Base-by-base conservation (phyloP, 2,113 vertebrate genomes). In the Nansenia antarctica region DNA sequence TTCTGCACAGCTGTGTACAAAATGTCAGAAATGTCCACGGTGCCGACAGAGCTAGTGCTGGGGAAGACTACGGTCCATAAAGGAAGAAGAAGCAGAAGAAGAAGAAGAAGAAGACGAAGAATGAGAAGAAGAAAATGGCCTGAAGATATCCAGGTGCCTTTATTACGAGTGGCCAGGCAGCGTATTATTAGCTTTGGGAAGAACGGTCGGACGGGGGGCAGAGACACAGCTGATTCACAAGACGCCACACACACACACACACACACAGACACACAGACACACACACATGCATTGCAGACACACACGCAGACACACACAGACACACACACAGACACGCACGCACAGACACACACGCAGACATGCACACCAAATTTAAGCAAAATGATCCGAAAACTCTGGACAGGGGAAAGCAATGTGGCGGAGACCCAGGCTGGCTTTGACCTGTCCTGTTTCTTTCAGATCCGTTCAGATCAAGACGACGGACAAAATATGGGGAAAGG, bases 1-100 rank as follows among this genome's bases (percentile, higher is more conserved):
- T 49, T 83, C 69, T 65, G 67, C 72, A 71, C 74, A 68, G 71
- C 15, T 47, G 27, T 69, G 72, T 62, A 68, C 31, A 66, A 75
- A 77, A 75, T 75, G 52, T 65, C 76, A 64, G 62, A 78, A 79
- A 75, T 70, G 59, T 31, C 64, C 49, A 58, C 15, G 22, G 7
- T 18, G 9, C 18, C 15, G 45, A 47, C 3, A 18, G 15, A 12
- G 45, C n/a, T n/a, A n/a, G 14, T n/a, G n/a, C 2, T 5, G 47
- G 47, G 14, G 5, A 18, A 49, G 5, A 14, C 3, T n/a, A 53
- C 49, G 20, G 3, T 2, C 9, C 20, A 20, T n/a, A 20, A 14
- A 1, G 39, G n/a, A n/a, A 15, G 12, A 15, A 2, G 37, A 12
- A 9, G 37, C 3, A n/a, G n/a, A n/a, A n/a, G n/a, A n/a, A n/a